Conservation (phyloP, 35 echinoderm and acorn worm species). For the Ophiothrix spiculata region DNA sequence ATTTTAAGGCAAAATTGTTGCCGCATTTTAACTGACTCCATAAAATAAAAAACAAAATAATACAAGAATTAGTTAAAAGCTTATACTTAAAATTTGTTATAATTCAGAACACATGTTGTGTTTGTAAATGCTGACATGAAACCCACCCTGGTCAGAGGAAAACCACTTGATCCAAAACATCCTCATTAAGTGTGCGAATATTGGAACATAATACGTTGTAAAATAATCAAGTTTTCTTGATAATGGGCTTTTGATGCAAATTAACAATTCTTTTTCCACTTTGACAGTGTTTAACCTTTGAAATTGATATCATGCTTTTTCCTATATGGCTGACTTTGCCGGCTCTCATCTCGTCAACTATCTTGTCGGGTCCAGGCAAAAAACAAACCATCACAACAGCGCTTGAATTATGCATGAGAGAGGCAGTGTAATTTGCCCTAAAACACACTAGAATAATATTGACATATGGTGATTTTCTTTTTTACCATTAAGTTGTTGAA, state of each 20-base stretch:
- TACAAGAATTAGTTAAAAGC: too few species aligned
- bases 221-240: background rate
- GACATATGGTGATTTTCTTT: conserved; percentile 4
- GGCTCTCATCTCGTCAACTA: background rate
- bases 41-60: too few species aligned
- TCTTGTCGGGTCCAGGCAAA: background rate
- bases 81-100: too few species aligned
- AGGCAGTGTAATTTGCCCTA: conserved; percentile 3
- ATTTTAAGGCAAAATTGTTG: too few species aligned
- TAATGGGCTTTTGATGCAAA: background rate
- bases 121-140: too few species aligned
- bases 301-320: background rate
- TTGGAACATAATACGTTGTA: background rate
- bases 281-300: background rate
- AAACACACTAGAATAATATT: conserved; percentile 8
- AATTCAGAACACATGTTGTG: too few species aligned
- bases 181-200: background rate
- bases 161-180: too few species aligned
- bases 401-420: background rate
- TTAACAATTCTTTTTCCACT: background rate
- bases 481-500: background rate
- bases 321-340: background rate
- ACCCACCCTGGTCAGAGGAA: too few species aligned
- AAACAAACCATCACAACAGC: background rate
- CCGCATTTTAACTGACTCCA: too few species aligned